Evolutionary conservation across 2,113 vertebrate genomes (phyloP), one percentile per base, ranked within the genome.

Genomic region (Notothenia coriiceps): DNA sequence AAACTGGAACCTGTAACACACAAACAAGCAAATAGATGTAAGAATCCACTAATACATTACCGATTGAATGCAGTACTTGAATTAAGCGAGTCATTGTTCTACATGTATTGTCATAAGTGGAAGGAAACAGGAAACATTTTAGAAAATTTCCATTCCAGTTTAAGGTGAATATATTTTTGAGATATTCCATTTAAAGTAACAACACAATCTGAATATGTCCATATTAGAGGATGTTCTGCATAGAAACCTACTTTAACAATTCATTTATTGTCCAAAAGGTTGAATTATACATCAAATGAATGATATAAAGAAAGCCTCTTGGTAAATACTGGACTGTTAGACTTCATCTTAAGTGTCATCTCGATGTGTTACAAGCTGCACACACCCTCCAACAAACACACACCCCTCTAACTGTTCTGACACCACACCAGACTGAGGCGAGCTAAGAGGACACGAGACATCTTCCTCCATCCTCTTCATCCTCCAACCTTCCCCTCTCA

Each of bases 1-100:
- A 99, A 90, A 98, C 97, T 94, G 98, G 97, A 88, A 99, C 97
- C 98, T 99, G 80, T 70, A 82, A 88, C 49, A 84, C 12, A 83
- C 10, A 66, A 10, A 67, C 6, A 1, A 57, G 29, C 5, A 50
- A 4, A 75, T 0, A 60, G 9, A 13, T 11, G 70, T 82, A 33
- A 71, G 17, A 62, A 29, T 54, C 9, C 10, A 46, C 1, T 14
- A n/a, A 18, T 10, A 17, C 13, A 15, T 22, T 9, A 22, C 2
- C 29, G 2, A 55, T 33, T 46, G 17, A 9, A 49, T n/a, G 22
- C 8, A 73, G 20, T 9, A 54, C 33, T 25, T 7, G 35, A 1
- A 40, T 40, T 6, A 40, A 40, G 35, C 7, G 35, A 40, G 7
- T 7, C 5, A 40, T 40, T 40, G 1, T 40, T 1, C 35, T 40